Evolutionary conservation across 2,888 invertebrate genomes (phyloP).

Genomic region (Formica aserva): DNA sequence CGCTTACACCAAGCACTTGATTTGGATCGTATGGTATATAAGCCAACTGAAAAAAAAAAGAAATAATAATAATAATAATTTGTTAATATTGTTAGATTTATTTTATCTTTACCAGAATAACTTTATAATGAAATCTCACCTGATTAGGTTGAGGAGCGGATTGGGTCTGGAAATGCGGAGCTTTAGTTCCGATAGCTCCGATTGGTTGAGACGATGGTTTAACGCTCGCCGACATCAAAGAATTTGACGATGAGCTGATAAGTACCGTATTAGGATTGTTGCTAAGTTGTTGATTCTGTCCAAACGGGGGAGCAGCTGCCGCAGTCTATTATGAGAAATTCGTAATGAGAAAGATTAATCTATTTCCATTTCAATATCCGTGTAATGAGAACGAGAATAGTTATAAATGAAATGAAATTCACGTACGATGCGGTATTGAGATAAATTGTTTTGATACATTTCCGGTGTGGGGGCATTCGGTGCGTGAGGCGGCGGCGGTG

Average conservation of each 20-base stretch:
- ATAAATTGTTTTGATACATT: constrained; percentile 89
- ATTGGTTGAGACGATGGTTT: constrained; percentile 94
- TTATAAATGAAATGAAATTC: constrained; percentile 29
- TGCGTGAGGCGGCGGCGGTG: constrained; percentile 88
- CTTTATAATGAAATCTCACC: constrained; percentile 72
- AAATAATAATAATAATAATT: background rate
- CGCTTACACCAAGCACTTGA: constrained; percentile 86
- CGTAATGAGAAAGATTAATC: background rate
- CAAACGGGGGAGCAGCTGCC: constrained; percentile 89
- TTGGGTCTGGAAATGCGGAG: constrained; percentile 87
- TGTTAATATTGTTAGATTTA: background rate
- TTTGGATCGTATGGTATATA: constrained; percentile 89
- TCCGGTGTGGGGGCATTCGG: constrained; percentile 89
- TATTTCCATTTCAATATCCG: background rate
- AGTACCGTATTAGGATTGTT: constrained; percentile 95
- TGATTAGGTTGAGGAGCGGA: constrained; percentile 87
- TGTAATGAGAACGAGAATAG: background rate
- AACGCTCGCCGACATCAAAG: constrained; percentile 95
- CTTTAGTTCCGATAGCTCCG: constrained; percentile 93
- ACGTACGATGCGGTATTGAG: constrained; percentile 88
- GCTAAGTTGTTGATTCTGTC: constrained; percentile 92
- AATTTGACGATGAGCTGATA: constrained; percentile 95
- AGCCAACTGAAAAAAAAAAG: constrained; percentile 84
- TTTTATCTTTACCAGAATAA: background rate
- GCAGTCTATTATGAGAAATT: constrained; percentile 77